Evolutionary conservation across 2,113 vertebrate genomes (phyloP), one percentile per base, ranked within the genome.

Genomic region (Leucosticte australis): DNA sequence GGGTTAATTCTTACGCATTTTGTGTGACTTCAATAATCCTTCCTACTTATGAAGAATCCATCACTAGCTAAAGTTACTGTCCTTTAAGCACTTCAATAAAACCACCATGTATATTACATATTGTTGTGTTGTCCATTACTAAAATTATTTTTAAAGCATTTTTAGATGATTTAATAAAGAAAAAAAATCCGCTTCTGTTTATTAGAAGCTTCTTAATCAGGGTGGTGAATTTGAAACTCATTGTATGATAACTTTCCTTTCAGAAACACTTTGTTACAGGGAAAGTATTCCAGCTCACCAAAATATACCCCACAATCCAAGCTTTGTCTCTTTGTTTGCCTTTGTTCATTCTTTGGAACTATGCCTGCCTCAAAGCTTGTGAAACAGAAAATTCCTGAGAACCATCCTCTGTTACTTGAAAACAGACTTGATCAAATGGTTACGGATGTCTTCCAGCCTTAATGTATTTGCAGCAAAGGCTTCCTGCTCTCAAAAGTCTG

Each of bases 371-470:
- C 55, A 63, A 15, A 87, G 39, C 24, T 33, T 57, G 20, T 41
- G 20, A 71, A 92, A 60, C 14, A 59, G 17, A 67, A 53, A 70
- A 55, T 22, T 71, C 33, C 33, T 37, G 14, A 55, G 39, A 63
- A 73, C 18, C 0, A 0, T 37, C 47, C 14, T 21, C 21, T 73
- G 10, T 73, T 41, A 5, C 26, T 30, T 68, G 37, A 83, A 49
- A 68, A 65, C 8, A 37, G 41, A 70, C 16, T 28, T 81, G 24
- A 13, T 82, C 14, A 67, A 69, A 60, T 13, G 10, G 11, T 4
- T 28, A 46, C 0, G 0, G 22, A 13, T 49, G 5, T 55, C 62
- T 77, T 60, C 55, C 11, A 52, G 10, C 7, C 9, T 44, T 33
- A n/a, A 24, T 6, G 6, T 33, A 50, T 24, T 50, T 50, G 28